phyloP scores from a whole-genome alignment of 2,888 invertebrate species.

The Gryllus longicercus region DNA sequence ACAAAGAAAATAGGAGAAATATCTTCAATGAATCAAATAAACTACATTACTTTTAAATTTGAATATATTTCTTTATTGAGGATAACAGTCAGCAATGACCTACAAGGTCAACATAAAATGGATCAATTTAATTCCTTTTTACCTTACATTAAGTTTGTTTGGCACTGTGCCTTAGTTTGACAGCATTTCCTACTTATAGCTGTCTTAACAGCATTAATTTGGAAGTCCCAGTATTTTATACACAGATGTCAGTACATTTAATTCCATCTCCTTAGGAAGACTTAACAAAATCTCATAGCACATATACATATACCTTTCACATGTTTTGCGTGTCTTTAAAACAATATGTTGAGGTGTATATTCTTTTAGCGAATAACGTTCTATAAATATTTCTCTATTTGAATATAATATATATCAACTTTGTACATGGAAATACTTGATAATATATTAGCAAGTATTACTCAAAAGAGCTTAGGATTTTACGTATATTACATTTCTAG shows the following conservation, averaged over 20 bases:
- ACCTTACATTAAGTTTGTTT: conserved; percentile 8
- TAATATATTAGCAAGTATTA: not conserved
- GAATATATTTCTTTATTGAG: conserved; percentile 11
- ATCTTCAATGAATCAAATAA: too few relatives aligned
- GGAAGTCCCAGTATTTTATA: conserved; percentile 11
- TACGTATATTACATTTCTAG: not conserved
- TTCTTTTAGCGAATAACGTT: conserved; percentile 12
- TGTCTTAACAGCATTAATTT: not conserved
- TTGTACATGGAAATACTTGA: conserved; percentile 24
- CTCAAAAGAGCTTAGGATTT: not conserved
- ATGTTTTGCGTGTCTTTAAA: not conserved
- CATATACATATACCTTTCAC: not conserved
- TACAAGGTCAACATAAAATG: not conserved
- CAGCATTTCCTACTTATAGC: not conserved
- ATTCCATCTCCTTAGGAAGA: not conserved
- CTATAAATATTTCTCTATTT: conserved; percentile 21
- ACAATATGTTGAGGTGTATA: not conserved
- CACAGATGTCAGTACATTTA: not conserved
- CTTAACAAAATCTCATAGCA: not conserved
- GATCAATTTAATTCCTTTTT: conserved; percentile 3
- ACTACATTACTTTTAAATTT: not conserved
- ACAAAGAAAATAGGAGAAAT: too few relatives aligned
- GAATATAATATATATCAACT: conserved; percentile 22
- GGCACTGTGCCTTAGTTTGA: not conserved
- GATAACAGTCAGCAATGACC: conserved; percentile 10